Conservation (phyloP, 2,113 vertebrate species). For the Octodon degus region DNA sequence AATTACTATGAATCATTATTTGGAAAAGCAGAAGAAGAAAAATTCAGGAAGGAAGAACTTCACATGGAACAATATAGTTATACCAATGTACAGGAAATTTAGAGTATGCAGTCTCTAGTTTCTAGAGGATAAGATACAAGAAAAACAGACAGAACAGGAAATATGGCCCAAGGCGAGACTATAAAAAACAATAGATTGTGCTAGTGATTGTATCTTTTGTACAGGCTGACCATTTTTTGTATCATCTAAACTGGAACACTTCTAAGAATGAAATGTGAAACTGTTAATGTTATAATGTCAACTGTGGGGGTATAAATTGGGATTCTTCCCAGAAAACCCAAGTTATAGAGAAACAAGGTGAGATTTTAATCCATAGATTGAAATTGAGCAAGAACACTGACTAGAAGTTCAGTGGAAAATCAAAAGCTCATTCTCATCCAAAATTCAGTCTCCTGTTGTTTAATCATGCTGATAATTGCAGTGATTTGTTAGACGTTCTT, state of each 20-base stretch:
- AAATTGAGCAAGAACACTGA: conserved; percentile 39
- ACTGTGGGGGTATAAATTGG: conserved; percentile 4
- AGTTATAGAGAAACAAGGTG: conserved; percentile 22
- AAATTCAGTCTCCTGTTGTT: conserved; percentile 18
- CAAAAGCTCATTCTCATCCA: conserved; percentile 41
- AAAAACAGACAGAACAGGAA: conserved; percentile 1
- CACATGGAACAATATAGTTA: neutral
- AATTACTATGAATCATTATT: conserved; percentile 19
- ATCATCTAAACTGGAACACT: conserved; percentile 24
- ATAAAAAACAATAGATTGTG: conserved; percentile 3
- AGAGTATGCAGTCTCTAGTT: conserved; percentile 15
- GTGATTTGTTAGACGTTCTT: neutral
- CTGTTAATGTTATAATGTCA: neutral
- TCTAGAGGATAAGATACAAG: neutral
- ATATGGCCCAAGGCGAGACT: neutral
- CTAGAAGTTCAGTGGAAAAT: conserved; percentile 22
- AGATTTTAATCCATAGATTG: conserved; percentile 28
- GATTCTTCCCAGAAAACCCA: conserved; percentile 5
- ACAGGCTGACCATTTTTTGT: neutral
- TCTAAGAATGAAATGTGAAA: conserved; percentile 6
- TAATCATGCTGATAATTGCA: conserved; percentile 39
- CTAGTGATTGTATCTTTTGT: conserved; percentile 36
- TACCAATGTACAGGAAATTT: neutral
- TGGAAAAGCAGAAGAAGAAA: neutral
- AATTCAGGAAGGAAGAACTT: conserved; percentile 7